These are phyloP conservation scores for Physella acuta DNA, from an alignment of 1,140 invertebrate species.

Conservation along the genomic window DNA sequence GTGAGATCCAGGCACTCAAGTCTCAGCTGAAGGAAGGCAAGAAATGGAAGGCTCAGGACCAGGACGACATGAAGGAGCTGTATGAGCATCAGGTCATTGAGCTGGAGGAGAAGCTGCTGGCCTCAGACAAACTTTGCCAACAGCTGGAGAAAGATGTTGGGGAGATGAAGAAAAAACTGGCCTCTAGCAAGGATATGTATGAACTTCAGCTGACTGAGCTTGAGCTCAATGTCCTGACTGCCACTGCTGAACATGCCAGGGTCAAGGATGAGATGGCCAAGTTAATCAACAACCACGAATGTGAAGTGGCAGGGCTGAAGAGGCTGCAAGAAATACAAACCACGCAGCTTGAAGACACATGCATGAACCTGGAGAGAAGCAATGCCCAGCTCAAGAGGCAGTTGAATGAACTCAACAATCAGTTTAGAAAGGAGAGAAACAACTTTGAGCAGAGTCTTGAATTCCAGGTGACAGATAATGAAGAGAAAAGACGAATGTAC, in stretches of 20 bases:
- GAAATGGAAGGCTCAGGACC: constrained; percentile 26
- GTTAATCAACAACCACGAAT: constrained; percentile 22
- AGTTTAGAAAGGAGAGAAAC: constrained; percentile 27
- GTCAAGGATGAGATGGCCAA: constrained; percentile 28
- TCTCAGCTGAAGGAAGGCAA: constrained; percentile 22
- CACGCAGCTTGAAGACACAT: constrained; percentile 29
- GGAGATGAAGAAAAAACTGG: constrained; percentile 18
- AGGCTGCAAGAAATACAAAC: constrained; percentile 31
- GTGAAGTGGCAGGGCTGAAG: constrained; percentile 26
- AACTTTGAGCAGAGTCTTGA: constrained; percentile 30
- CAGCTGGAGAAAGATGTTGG: constrained; percentile 21
- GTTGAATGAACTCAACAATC: constrained; percentile 21
- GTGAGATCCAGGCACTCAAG: constrained; percentile 22
- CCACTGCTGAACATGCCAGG: constrained; percentile 24
- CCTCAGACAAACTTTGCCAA: constrained; percentile 26
- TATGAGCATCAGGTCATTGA: constrained; percentile 34
- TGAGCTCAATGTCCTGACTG: constrained; percentile 25
- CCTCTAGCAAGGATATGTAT: constrained; percentile 20
- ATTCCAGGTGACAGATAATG: constrained; percentile 34
- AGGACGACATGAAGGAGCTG: constrained; percentile 27
- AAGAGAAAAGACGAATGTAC: constrained; percentile 30
- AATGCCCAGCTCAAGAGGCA: constrained; percentile 16
- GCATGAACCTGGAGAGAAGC: constrained; percentile 23
- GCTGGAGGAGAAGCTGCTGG: constrained; percentile 31
- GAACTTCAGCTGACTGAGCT: constrained; percentile 28